These are phyloP conservation scores for Drosophila asahinai DNA, from an alignment of 1,140 invertebrate species.

Conservation along the genomic window DNA sequence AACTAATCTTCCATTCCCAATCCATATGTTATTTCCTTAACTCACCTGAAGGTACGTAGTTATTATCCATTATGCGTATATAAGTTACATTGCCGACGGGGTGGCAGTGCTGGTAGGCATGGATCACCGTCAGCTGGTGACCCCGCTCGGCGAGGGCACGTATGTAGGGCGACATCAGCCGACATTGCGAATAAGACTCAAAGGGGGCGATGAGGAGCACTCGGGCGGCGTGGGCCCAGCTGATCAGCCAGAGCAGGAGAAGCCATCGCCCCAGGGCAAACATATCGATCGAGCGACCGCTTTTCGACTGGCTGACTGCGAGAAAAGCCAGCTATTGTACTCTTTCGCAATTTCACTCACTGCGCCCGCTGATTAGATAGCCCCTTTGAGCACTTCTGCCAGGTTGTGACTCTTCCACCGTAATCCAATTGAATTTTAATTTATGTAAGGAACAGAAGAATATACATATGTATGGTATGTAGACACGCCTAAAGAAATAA, in stretches of 20 bases:
- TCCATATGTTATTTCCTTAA: conserved; percentile 3
- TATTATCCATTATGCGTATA: conserved; percentile 29
- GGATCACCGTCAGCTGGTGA: conserved; percentile 56
- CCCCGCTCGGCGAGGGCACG: conserved; percentile 40
- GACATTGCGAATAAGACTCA: conserved; percentile 46
- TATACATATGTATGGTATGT: no score
- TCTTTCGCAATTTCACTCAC: background rate
- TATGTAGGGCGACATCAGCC: conserved; percentile 46
- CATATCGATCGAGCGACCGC: conserved; percentile 7
- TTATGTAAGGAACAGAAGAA: no score
- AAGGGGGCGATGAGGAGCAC: conserved; percentile 54
- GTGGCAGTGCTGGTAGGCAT: conserved; percentile 28
- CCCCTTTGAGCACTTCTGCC: background rate
- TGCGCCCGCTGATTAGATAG: conserved; percentile 17
- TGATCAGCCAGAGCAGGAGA: conserved; percentile 3
- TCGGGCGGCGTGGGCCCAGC: background rate
- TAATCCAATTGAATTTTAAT: background rate
- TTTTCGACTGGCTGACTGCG: background rate
- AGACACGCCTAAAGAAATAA: no score
- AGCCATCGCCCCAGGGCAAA: conserved; percentile 7
- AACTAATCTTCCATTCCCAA: no score
- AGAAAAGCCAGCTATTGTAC: background rate
- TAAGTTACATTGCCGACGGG: conserved; percentile 6
- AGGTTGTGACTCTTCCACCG: background rate
- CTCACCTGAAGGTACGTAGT: conserved; percentile 17